Evolutionary conservation across 1,140 invertebrate species (phyloP).

Genomic region (Thaumetopoea pityocampa): DNA sequence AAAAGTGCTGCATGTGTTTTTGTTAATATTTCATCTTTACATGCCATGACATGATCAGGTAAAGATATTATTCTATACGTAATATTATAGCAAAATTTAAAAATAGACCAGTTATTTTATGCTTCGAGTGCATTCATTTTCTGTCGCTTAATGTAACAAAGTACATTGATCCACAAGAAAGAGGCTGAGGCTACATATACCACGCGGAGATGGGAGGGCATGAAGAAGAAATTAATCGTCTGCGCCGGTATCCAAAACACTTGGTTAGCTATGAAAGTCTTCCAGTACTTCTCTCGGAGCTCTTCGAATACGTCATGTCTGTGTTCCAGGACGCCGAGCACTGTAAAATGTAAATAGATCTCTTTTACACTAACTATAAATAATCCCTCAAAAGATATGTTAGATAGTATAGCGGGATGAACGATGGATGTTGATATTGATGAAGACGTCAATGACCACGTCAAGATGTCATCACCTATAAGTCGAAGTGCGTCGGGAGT

Average conservation of each 20-base stretch:
- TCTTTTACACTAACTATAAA: background rate
- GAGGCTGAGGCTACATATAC: conserved; percentile 83
- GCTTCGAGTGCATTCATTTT: conserved; percentile 29
- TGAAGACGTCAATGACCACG: too few species aligned
- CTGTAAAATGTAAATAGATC: conserved; percentile 64
- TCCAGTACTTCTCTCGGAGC: conserved; percentile 82
- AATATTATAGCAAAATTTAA: too few species aligned
- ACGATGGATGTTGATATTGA: too few species aligned
- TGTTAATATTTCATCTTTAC: too few species aligned
- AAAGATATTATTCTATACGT: too few species aligned
- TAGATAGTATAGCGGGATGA: background rate
- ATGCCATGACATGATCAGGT: too few species aligned
- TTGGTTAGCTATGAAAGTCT: conserved; percentile 84
- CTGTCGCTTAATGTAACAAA: conserved; percentile 84
- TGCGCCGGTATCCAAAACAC: conserved; percentile 88
- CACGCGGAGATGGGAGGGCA: conserved; percentile 81
- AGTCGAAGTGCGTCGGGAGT: too few species aligned
- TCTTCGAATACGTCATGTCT: conserved; percentile 82
- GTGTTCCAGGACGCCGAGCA: conserved; percentile 84
- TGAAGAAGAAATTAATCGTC: conserved; percentile 82
- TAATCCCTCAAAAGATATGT: background rate
- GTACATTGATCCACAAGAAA: conserved; percentile 86
- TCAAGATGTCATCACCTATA: too few species aligned
- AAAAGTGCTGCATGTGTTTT: too few species aligned
- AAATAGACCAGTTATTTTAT: too few species aligned